phyloP scores from a whole-genome alignment of 2,113 vertebrate species.

The Cinclus mexicanus region DNA sequence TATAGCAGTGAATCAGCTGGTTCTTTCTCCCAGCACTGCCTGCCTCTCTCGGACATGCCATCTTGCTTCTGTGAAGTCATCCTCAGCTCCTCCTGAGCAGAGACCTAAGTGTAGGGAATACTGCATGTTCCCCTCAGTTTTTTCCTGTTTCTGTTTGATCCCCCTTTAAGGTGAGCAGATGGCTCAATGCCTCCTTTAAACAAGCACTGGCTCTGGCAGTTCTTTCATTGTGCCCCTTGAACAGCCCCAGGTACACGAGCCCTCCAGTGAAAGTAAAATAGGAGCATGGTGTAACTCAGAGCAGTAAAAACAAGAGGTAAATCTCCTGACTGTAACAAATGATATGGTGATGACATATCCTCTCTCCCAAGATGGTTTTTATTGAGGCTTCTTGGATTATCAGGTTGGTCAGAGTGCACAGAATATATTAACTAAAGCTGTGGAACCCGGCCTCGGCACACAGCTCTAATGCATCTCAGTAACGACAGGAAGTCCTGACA shows the following conservation, averaged over 20 bases:
- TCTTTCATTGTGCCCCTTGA: not conserved
- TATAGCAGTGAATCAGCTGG: not conserved
- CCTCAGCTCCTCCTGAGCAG: not conserved
- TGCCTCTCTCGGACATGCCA: not conserved
- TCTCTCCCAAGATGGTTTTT: slow-evolving; percentile 41
- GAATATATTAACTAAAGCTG: slow-evolving; percentile 51
- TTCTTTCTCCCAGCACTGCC: not conserved
- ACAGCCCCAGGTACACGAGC: not conserved
- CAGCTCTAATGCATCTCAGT: not conserved
- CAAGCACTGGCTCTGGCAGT: not conserved
- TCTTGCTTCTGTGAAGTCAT: not conserved
- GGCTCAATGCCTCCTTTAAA: not conserved
- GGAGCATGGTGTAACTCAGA: not conserved
- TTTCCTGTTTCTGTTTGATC: not conserved
- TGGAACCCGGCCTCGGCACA: not conserved
- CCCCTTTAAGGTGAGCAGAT: not conserved
- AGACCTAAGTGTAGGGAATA: not conserved
- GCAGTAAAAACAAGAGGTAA: not conserved
- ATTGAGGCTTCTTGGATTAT: slow-evolving; percentile 44
- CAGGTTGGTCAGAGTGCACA: slow-evolving; percentile 47
- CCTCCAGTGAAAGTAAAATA: not conserved
- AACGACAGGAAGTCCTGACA: not conserved
- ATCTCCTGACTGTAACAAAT: slow-evolving; percentile 26
- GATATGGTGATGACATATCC: slow-evolving; percentile 18
- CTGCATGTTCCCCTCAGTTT: not conserved